Conservation (phyloP, 2,888 invertebrate genomes). For the Griposia aprilina region DNA sequence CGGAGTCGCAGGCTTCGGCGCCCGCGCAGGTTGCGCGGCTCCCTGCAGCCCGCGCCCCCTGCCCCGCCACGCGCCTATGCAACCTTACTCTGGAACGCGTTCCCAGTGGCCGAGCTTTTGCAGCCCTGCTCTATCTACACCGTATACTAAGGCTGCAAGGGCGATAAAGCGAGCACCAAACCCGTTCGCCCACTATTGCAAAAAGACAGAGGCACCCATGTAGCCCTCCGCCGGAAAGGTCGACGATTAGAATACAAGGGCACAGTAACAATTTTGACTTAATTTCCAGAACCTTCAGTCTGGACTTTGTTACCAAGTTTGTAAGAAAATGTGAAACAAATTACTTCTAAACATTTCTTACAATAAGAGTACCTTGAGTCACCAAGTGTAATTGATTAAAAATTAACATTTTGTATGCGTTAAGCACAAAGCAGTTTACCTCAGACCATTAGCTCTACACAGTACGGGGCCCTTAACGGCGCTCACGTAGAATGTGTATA, state of each 20-base stretch:
- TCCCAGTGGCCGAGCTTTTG: constrained; percentile 84
- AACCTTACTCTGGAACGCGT: constrained; percentile 78
- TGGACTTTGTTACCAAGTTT: neutral
- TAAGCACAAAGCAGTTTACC: constrained; percentile 29
- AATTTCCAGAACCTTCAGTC: constrained; percentile 44
- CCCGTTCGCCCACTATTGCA: constrained; percentile 77
- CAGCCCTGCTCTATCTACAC: constrained; percentile 79
- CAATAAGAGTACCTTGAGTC: constrained; percentile 8
- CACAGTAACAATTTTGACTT: constrained; percentile 41
- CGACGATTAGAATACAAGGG: constrained; percentile 68
- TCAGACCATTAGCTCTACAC: constrained; percentile 43
- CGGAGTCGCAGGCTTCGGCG: constrained; percentile 82
- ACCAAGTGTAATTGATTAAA: neutral
- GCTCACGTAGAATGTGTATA: constrained; percentile 40
- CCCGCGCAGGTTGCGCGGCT: constrained; percentile 79
- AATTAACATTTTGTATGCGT: neutral
- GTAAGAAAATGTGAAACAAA: neutral
- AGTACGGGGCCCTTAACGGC: constrained; percentile 40
- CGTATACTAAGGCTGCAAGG: constrained; percentile 80
- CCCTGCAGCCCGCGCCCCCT: constrained; percentile 67
- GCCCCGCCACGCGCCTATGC: constrained; percentile 67
- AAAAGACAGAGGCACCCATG: constrained; percentile 70
- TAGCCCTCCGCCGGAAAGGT: constrained; percentile 66
- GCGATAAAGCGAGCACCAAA: constrained; percentile 80
- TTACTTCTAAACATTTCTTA: neutral